These are phyloP conservation scores for Acrocyrtus sp. DNA, from an alignment of 2,888 invertebrate genomes.

Conservation along the genomic window DNA sequence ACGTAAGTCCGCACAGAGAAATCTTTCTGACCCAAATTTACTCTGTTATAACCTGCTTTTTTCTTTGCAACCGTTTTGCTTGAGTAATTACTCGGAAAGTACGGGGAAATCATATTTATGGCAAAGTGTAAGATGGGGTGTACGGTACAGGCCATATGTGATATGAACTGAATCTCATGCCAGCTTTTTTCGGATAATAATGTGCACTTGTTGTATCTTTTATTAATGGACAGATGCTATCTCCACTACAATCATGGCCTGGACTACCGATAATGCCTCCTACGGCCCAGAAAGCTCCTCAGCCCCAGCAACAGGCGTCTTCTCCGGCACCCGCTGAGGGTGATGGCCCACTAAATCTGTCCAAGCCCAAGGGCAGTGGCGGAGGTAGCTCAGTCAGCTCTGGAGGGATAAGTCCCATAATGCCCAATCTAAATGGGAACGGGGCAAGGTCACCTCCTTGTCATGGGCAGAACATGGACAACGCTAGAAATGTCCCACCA, in stretches of 20 bases:
- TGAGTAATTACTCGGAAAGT: no score
- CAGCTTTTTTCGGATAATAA: background rate
- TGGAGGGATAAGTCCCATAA: conserved; percentile 66
- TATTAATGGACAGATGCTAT: conserved; percentile 68
- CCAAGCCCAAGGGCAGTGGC: conserved; percentile 78
- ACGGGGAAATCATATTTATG: background rate
- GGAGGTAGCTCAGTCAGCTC: conserved; percentile 55
- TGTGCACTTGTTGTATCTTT: no score
- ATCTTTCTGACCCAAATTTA: conserved; percentile 3
- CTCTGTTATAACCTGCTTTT: background rate
- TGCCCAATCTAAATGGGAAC: conserved; percentile 62
- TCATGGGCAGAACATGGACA: conserved; percentile 54
- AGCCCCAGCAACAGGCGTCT: conserved; percentile 54
- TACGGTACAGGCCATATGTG: background rate
- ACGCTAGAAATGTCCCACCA: conserved; percentile 66
- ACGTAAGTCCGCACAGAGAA: conserved; percentile 49
- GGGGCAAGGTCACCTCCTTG: conserved; percentile 64
- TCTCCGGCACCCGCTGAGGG: conserved; percentile 70
- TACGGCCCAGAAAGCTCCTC: conserved; percentile 60
- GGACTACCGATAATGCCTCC: conserved; percentile 60
- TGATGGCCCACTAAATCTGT: conserved; percentile 88
- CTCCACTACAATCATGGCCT: conserved; percentile 68
- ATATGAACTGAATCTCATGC: background rate
- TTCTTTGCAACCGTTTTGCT: conserved; percentile 1
- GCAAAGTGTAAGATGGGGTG: background rate